A percentile compares a stretch with the other conserved stretches of the same genome.
Evolutionary conservation across 2,888 invertebrate species (phyloP).

Genomic region (Vesta saturnalis): DNA sequence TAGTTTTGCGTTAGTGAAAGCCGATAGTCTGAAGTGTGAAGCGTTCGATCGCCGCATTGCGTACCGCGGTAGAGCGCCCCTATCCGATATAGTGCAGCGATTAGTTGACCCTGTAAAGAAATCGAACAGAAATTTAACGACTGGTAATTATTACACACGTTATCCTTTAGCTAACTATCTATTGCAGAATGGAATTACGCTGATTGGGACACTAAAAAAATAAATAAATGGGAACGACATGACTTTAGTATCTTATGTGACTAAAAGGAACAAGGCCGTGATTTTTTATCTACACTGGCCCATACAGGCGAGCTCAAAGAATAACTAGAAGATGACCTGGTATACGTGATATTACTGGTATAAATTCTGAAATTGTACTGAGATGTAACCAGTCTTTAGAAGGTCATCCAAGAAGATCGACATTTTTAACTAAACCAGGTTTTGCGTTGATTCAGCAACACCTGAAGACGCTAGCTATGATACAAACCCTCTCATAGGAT

Average conservation of each 20-base stretch:
- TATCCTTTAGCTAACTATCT: constrained; percentile 31
- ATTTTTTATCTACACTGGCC: neutral
- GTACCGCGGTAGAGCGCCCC: neutral
- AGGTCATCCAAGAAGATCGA: neutral
- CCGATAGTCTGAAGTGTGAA: no score
- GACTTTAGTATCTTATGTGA: neutral
- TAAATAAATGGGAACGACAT: constrained; percentile 30
- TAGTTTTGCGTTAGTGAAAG: no score
- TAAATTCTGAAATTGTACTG: constrained; percentile 1
- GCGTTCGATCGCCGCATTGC: no score
- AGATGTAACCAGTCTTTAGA: neutral
- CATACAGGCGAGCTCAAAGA: constrained; percentile 61
- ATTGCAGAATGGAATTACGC: constrained; percentile 26
- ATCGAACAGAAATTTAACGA: constrained; percentile 34
- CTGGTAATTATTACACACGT: constrained; percentile 34
- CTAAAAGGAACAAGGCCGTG: neutral
- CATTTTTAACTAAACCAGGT: constrained; percentile 4
- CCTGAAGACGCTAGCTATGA: neutral
- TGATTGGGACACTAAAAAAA: constrained; percentile 32
- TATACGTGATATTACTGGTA: neutral
- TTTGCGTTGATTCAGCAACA: neutral
- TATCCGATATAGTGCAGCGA: constrained; percentile 26
- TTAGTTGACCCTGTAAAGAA: constrained; percentile 29
- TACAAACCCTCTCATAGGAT: neutral
- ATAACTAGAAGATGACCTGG: constrained; percentile 15